Evolutionary conservation across 2,888 invertebrate genomes (phyloP).

Genomic region (Arctia plantaginis): DNA sequence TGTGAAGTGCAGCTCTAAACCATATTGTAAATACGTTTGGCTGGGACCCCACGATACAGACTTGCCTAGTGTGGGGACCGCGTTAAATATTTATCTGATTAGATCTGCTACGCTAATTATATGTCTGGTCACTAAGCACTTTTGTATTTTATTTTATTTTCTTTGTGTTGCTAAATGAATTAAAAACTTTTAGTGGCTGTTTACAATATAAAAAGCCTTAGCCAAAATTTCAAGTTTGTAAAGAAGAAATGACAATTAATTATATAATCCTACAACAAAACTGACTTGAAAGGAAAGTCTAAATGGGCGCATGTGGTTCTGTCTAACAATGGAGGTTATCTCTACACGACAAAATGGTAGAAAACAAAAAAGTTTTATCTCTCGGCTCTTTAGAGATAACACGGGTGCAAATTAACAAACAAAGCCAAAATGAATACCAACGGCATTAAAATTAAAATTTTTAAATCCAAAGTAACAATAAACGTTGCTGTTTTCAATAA

Average conservation of each 20-base stretch:
- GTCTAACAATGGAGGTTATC: conserved; percentile 43
- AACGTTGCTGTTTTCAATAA: background rate
- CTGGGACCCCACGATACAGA: too few species aligned
- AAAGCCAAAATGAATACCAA: conserved; percentile 33
- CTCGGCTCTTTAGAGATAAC: conserved; percentile 56
- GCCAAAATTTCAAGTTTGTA: background rate
- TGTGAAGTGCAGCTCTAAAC: too few species aligned
- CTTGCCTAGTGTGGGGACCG: too few species aligned
- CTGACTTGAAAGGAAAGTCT: background rate
- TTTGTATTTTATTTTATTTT: too few species aligned
- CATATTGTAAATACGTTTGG: too few species aligned
- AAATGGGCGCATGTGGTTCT: conserved; percentile 14
- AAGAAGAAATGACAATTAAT: background rate
- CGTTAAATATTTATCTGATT: too few species aligned
- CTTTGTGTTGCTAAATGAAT: too few species aligned
- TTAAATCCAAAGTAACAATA: conserved; percentile 22
- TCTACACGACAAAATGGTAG: conserved; percentile 32
- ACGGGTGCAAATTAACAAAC: conserved; percentile 47
- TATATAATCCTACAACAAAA: background rate
- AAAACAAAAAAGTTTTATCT: conserved; percentile 58
- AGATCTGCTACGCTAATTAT: too few species aligned
- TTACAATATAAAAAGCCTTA: too few species aligned
- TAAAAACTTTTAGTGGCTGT: too few species aligned
- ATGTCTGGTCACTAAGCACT: too few species aligned
- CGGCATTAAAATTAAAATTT: conserved; percentile 26